These are phyloP conservation scores for Leptinotarsa lineolata DNA, from an alignment of 1,140 invertebrate species.

Conservation along the genomic window DNA sequence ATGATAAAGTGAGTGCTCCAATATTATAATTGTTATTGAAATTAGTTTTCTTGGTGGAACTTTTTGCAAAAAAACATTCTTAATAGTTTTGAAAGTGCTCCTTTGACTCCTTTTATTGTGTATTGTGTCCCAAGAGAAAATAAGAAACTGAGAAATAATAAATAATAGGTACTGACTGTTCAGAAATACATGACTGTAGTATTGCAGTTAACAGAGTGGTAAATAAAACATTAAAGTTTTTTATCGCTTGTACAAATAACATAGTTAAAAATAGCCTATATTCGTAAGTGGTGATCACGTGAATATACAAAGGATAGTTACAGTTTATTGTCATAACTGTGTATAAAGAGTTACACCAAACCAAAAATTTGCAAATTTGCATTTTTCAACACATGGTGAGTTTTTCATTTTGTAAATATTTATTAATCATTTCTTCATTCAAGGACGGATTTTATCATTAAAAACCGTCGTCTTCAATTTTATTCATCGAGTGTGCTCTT, in stretches of 20 bases:
- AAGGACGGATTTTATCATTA: no score
- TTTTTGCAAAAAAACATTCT: not conserved
- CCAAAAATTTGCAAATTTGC: slow-evolving; percentile 25
- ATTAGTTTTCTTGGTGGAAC: not conserved
- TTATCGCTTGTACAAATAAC: slow-evolving; percentile 35
- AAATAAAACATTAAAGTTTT: slow-evolving; percentile 32
- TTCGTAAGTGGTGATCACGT: slow-evolving; percentile 24
- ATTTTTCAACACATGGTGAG: slow-evolving; percentile 39
- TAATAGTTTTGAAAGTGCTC: slow-evolving; percentile 15
- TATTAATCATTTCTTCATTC: not conserved
- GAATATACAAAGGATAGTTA: slow-evolving; percentile 28
- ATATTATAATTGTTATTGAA: slow-evolving; percentile 18
- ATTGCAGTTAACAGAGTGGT: slow-evolving; percentile 2
- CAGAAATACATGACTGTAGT: not conserved
- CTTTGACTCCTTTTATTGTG: not conserved
- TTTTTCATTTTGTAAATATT: slow-evolving; percentile 17
- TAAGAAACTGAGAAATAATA: slow-evolving; percentile 9
- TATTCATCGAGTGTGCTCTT: no score
- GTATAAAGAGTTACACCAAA: slow-evolving; percentile 25
- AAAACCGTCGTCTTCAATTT: no score
- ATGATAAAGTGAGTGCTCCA: slow-evolving; percentile 20
- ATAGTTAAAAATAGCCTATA: slow-evolving; percentile 31
- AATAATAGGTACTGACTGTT: slow-evolving; percentile 3
- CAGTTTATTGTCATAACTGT: slow-evolving; percentile 5
- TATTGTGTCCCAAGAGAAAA: slow-evolving; percentile 5